Evolutionary conservation across 2,888 invertebrate genomes (phyloP).

Genomic region (Bellardia bayeri): DNA sequence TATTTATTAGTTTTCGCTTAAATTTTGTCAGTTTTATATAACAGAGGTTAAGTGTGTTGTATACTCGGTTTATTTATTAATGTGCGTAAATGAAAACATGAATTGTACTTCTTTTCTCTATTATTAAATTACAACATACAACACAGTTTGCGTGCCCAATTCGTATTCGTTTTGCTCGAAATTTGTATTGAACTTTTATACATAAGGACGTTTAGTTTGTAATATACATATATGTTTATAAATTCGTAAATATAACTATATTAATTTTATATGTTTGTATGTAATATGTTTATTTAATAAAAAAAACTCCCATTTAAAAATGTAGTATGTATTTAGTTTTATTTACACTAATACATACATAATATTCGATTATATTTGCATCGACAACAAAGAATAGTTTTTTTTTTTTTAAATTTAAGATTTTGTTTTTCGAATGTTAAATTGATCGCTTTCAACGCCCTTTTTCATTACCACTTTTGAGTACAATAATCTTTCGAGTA

Average conservation of each 20-base stretch:
- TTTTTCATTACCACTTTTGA: too few species aligned
- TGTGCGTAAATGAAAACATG: not conserved
- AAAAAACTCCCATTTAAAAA: not conserved
- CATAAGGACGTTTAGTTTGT: not conserved
- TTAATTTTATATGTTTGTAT: not conserved
- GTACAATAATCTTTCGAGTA: too few species aligned
- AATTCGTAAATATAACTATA: not conserved
- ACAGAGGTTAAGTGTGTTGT: not conserved
- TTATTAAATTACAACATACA: not conserved
- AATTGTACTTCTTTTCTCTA: not conserved
- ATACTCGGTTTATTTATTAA: not conserved
- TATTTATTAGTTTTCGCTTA: not conserved
- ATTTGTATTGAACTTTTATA: not conserved
- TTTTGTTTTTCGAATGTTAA: too few species aligned
- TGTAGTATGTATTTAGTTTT: not conserved
- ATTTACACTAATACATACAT: not conserved
- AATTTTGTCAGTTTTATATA: not conserved
- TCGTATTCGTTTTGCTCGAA: not conserved
- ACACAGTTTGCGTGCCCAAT: not conserved
- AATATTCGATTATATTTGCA: too few species aligned
- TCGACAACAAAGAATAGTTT: too few species aligned
- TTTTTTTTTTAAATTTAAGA: too few species aligned
- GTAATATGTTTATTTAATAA: constrained; percentile 11
- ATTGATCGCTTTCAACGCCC: too few species aligned
- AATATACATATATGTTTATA: constrained; percentile 11